Evolutionary conservation across 2,113 vertebrate species (phyloP).

Genomic region (Gavialis gangeticus): DNA sequence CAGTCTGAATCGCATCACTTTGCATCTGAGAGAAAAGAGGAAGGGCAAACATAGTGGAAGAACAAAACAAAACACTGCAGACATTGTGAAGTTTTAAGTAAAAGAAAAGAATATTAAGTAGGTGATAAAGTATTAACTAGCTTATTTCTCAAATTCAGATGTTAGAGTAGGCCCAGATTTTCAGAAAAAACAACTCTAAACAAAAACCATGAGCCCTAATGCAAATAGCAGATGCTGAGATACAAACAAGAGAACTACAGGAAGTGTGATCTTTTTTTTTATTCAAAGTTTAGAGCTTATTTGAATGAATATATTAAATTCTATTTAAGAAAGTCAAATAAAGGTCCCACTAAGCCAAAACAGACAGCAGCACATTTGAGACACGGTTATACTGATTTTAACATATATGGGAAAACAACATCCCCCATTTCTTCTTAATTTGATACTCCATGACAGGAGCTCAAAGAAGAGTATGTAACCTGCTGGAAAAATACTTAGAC

Average conservation of each 20-base stretch:
- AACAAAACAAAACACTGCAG: not conserved
- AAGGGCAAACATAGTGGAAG: not conserved
- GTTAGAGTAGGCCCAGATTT: not conserved
- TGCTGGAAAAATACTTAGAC: fast-evolving
- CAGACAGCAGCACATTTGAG: not conserved
- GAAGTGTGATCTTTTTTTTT: not conserved
- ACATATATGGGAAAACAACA: not conserved
- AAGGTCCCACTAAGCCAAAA: not conserved
- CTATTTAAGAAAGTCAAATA: not conserved
- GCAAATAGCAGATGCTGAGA: not conserved
- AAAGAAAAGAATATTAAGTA: not conserved
- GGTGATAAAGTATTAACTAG: not conserved
- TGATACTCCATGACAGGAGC: not conserved
- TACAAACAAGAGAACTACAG: not conserved
- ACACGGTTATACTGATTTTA: not conserved
- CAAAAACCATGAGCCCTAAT: not conserved
- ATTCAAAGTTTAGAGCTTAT: not conserved
- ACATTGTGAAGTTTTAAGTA: not conserved
- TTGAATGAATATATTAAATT: not conserved
- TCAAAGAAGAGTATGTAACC: not conserved
- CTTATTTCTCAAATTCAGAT: not conserved
- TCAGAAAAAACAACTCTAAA: not conserved
- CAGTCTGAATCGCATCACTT: not conserved
- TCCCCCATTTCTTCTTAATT: not conserved
- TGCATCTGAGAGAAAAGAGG: fast-evolving